Conservation (phyloP, 92 coral and sea anemone species). For the Muricea muricata region DNA sequence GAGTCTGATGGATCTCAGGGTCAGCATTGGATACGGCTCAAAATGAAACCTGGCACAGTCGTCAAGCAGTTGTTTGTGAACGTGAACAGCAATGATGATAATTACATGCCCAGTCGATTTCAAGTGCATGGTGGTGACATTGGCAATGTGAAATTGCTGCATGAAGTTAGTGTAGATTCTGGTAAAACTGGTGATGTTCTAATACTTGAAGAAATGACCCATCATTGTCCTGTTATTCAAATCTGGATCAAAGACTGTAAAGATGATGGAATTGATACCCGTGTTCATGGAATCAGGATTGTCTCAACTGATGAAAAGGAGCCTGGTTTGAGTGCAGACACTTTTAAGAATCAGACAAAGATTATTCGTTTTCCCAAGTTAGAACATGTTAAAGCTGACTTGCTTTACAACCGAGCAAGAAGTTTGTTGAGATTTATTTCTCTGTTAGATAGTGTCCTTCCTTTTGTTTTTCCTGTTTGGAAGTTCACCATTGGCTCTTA, state of each 20-base stretch:
- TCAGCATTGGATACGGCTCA: slow-evolving; percentile 92
- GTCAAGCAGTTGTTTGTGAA: slow-evolving; percentile 83
- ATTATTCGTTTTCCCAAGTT: slow-evolving; percentile 84
- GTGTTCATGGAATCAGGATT: slow-evolving; percentile 87
- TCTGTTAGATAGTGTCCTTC: slow-evolving; percentile 93
- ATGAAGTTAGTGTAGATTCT: slow-evolving; percentile 83
- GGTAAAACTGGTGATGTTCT: slow-evolving; percentile 87
- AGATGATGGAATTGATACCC: slow-evolving; percentile 99
- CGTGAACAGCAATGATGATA: slow-evolving; percentile 93
- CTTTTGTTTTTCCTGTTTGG: slow-evolving; percentile 93
- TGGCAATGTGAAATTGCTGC: slow-evolving; percentile 73
- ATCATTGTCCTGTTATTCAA: slow-evolving; percentile 78
- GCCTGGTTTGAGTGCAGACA: slow-evolving; percentile 90
- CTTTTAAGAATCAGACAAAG: slow-evolving; percentile 51
- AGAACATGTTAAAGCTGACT: slow-evolving; percentile 81
- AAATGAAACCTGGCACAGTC: slow-evolving; percentile 85
- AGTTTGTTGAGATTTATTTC: slow-evolving; percentile 85
- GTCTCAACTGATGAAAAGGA: slow-evolving; percentile 92
- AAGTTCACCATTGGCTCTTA: slow-evolving; percentile 98
- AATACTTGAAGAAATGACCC: slow-evolving; percentile 79
- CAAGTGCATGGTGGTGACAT: slow-evolving; percentile 87
- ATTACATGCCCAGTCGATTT: slow-evolving; percentile 92
- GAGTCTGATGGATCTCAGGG: slow-evolving; percentile 98
- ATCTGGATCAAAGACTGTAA: slow-evolving; percentile 95
- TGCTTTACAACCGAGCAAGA: slow-evolving; percentile 85